Conservation (phyloP, 2,888 invertebrate species). For the Andrena bicolor region DNA sequence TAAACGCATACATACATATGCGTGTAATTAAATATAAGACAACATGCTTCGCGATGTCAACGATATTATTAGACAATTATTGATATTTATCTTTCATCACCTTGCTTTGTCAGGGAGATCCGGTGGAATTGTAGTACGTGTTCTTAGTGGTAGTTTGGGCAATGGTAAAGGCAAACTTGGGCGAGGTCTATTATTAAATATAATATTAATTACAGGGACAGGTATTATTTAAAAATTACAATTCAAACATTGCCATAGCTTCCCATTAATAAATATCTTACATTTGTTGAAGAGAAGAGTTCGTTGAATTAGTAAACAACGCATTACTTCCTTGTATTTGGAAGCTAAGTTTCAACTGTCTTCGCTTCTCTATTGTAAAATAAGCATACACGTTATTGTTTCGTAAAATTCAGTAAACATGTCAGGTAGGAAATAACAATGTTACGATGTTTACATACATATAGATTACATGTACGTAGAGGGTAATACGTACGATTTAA, state of each 20-base stretch:
- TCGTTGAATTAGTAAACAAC: slow-evolving; percentile 81
- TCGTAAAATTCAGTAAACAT: not conserved
- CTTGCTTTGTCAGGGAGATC: slow-evolving; percentile 83
- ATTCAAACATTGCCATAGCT: not conserved
- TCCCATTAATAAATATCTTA: slow-evolving; percentile 44
- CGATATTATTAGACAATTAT: slow-evolving; percentile 1
- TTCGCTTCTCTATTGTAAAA: slow-evolving; percentile 86
- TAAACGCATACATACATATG: not conserved
- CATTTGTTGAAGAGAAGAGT: slow-evolving; percentile 84
- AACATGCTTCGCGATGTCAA: not conserved
- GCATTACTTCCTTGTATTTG: slow-evolving; percentile 84
- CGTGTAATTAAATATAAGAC: not conserved
- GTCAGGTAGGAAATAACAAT: too few species aligned
- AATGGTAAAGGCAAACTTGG: slow-evolving; percentile 83
- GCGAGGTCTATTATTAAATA: slow-evolving; percentile 74
- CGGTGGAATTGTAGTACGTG: slow-evolving; percentile 76
- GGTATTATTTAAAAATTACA: not conserved
- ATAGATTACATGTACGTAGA: too few species aligned
- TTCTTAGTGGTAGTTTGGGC: slow-evolving; percentile 81
- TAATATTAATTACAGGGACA: slow-evolving; percentile 7
- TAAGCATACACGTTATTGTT: slow-evolving; percentile 8
- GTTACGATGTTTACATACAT: too few species aligned
- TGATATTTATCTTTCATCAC: slow-evolving; percentile 57
- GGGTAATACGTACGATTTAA: too few species aligned
- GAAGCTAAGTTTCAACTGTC: slow-evolving; percentile 87